Evolutionary conservation across 2,888 invertebrate genomes (phyloP).

Genomic region (Drosophila nr. medialis): DNA sequence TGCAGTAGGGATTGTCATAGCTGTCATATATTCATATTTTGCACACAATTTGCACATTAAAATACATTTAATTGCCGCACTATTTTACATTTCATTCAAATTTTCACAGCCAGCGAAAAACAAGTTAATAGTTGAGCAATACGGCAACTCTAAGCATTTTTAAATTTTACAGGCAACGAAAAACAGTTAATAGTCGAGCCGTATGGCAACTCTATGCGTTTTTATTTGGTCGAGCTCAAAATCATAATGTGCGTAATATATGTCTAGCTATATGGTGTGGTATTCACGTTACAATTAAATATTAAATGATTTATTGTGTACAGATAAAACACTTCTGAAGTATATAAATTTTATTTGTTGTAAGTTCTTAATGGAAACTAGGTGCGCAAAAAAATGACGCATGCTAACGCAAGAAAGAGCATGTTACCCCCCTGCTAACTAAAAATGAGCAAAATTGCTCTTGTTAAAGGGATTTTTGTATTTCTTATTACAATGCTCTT

Average conservation of each 20-base stretch:
- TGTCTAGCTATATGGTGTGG: background rate
- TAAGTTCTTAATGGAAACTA: background rate
- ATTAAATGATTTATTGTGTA: background rate
- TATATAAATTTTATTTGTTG: background rate
- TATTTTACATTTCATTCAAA: conserved; percentile 6
- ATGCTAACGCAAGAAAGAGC: conserved; percentile 2
- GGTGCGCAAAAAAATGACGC: background rate
- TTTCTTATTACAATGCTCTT: background rate
- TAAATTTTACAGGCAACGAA: background rate
- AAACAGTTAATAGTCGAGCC: background rate
- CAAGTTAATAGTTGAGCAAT: background rate
- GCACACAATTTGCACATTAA: conserved; percentile 41
- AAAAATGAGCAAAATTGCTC: background rate
- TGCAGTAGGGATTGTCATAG: conserved; percentile 84
- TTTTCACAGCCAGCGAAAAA: background rate
- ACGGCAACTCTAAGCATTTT: conserved; percentile 4
- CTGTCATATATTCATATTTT: conserved; percentile 27
- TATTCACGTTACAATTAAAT: background rate
- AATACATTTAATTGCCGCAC: conserved; percentile 59
- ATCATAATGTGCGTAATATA: background rate
- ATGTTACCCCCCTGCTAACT: background rate
- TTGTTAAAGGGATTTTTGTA: background rate
- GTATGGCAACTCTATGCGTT: conserved; percentile 5
- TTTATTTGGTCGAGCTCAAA: background rate
- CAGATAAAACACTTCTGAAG: background rate